These are phyloP conservation scores for Caloenas nicobarica DNA, from an alignment of 2,113 vertebrate genomes.

Conservation along the genomic window DNA sequence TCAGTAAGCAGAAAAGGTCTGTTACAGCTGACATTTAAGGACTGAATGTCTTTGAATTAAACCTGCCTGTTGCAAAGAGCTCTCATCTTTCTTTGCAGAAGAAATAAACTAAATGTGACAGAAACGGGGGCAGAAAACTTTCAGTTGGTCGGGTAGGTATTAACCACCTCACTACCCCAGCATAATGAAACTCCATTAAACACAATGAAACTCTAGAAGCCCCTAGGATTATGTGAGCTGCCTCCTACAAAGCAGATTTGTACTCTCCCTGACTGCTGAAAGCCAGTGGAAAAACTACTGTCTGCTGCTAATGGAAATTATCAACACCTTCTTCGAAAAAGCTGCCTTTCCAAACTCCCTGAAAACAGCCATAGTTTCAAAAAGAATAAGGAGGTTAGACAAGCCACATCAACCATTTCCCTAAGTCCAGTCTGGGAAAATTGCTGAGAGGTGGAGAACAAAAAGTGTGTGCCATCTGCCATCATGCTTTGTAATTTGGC, in stretches of 20 bases:
- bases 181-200: slow-evolving; percentile 22
- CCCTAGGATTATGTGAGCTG: not conserved
- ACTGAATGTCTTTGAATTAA: not conserved
- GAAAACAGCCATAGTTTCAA: not conserved
- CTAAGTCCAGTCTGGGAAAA: not conserved
- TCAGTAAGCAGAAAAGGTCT: not conserved
- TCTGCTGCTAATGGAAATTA: slow-evolving; percentile 42
- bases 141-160: slow-evolving; percentile 21
- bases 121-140: slow-evolving; percentile 6
- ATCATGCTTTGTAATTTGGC: not conserved
- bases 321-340: slow-evolving; percentile 3
- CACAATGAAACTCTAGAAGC: slow-evolving; percentile 36
- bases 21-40: not conserved
- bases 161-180: slow-evolving; percentile 26
- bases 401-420: not conserved
- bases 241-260: slow-evolving; percentile 21
- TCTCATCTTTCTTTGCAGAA: not conserved
- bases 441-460: not conserved
- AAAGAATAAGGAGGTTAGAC: not conserved
- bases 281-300: not conserved
- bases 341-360: not conserved
- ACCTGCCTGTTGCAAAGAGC: not conserved
- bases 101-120: slow-evolving; percentile 10
- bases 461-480: not conserved
- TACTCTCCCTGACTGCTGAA: not conserved